A percentile compares a stretch with the other conserved stretches of the same genome.
phyloP scores from a whole-genome alignment of 2,888 invertebrate species.

The Dioctria rufipes region DNA sequence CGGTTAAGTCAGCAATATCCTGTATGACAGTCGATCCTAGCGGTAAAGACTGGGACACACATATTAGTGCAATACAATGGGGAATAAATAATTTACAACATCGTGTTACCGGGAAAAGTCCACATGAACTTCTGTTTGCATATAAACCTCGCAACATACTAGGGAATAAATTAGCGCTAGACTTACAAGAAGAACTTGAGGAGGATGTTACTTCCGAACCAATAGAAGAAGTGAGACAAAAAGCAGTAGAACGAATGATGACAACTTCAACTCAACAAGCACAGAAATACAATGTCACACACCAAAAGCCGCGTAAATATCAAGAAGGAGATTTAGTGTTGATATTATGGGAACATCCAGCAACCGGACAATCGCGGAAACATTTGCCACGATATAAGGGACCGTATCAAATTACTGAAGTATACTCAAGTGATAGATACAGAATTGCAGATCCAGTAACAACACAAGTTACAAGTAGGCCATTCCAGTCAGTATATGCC shows the following conservation, averaged over 20 bases:
- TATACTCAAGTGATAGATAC: constrained; percentile 61
- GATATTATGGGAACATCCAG: background rate
- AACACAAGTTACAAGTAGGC: background rate
- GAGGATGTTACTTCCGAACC: too few relatives aligned
- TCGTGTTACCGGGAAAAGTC: background rate
- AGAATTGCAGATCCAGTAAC: constrained; percentile 57
- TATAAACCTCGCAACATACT: background rate
- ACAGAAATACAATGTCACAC: too few relatives aligned
- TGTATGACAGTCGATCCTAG: background rate
- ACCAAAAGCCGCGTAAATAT: background rate
- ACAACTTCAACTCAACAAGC: too few relatives aligned
- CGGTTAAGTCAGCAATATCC: background rate
- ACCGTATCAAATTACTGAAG: constrained; percentile 61
- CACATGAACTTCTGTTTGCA: background rate
- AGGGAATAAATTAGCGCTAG: background rate
- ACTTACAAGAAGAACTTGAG: background rate
- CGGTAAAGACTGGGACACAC: background rate
- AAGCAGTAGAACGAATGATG: too few relatives aligned
- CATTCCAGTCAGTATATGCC: background rate
- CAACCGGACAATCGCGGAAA: constrained; percentile 44
- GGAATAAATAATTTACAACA: too few relatives aligned
- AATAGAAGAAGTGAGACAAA: too few relatives aligned
- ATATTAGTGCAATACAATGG: too few relatives aligned
- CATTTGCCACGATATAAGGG: constrained; percentile 61
- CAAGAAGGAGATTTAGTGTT: constrained; percentile 19